phyloP scores from a whole-genome alignment of 2,888 invertebrate genomes.

The Aplocera efformata region DNA sequence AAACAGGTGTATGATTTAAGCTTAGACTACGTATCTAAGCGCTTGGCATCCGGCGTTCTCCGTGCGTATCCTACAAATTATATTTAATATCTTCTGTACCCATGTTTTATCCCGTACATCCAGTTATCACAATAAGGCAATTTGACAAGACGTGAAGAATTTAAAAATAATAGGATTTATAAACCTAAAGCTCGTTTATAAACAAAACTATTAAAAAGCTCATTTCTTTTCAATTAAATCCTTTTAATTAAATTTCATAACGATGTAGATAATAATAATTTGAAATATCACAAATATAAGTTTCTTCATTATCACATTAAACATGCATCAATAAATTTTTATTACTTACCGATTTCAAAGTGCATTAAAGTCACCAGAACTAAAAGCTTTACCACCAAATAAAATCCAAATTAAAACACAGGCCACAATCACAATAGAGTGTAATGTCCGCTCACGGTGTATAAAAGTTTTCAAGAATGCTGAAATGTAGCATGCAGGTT shows the following conservation, averaged over 20 bases:
- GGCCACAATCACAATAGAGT: slow-evolving; percentile 19
- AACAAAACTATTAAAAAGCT: slow-evolving; percentile 6
- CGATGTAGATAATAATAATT: too few species aligned
- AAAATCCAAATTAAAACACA: slow-evolving; percentile 20
- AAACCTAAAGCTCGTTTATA: not conserved
- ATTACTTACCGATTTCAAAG: slow-evolving; percentile 17
- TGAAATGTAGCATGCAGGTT: slow-evolving; percentile 14
- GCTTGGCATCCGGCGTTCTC: slow-evolving; percentile 1
- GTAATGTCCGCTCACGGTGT: slow-evolving; percentile 10
- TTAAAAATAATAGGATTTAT: not conserved
- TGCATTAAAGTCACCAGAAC: slow-evolving; percentile 8
- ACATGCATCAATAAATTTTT: slow-evolving; percentile 1
- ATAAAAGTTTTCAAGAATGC: slow-evolving; percentile 6
- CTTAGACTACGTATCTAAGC: slow-evolving; percentile 1
- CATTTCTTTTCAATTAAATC: not conserved
- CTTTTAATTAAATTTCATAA: too few species aligned
- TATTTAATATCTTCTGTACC: not conserved
- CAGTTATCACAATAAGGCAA: too few species aligned
- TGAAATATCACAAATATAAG: too few species aligned
- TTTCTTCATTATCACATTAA: not conserved
- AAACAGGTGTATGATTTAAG: slow-evolving; percentile 9
- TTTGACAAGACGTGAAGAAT: too few species aligned
- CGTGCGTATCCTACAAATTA: slow-evolving; percentile 1
- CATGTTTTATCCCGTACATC: not conserved
- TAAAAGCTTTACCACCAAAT: slow-evolving; percentile 21